Conservation (phyloP, 2,888 invertebrate genomes). For the Antheraea assamensis region DNA sequence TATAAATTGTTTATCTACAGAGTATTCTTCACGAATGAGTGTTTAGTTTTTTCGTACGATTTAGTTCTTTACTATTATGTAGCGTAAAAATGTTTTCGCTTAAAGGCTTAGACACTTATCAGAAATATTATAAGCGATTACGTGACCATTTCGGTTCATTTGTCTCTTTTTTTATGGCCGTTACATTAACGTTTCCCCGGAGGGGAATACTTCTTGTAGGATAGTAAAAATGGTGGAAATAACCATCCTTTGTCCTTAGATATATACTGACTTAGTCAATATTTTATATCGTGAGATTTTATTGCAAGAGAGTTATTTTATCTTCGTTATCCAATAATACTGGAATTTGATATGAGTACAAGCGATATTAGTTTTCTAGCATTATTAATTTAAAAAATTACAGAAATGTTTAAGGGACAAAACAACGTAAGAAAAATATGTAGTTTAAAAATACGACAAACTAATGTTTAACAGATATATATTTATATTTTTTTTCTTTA, state of each 20-base stretch:
- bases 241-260: slow-evolving; percentile 42
- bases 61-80: not conserved
- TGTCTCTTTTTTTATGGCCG: slow-evolving; percentile 60
- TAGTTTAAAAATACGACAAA: not conserved
- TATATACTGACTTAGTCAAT: slow-evolving; percentile 25
- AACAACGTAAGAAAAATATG: not conserved
- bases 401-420: not conserved
- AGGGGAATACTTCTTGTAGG: slow-evolving; percentile 54
- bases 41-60: not conserved
- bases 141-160: slow-evolving; percentile 56
- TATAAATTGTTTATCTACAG: too few relatives aligned
- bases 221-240: slow-evolving; percentile 59
- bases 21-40: too few relatives aligned
- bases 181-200: slow-evolving; percentile 58
- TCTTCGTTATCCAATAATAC: not conserved
- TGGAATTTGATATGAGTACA: not conserved
- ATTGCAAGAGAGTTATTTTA: slow-evolving; percentile 42
- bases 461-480: not conserved
- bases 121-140: slow-evolving; percentile 49
- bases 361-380: not conserved
- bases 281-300: slow-evolving; percentile 38
- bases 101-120: slow-evolving; percentile 37
- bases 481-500: not conserved
- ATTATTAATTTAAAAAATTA: not conserved
- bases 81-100: slow-evolving; percentile 19